Evolutionary conservation across 1,140 invertebrate species (phyloP).

Genomic region (Drosophila miranda): DNA sequence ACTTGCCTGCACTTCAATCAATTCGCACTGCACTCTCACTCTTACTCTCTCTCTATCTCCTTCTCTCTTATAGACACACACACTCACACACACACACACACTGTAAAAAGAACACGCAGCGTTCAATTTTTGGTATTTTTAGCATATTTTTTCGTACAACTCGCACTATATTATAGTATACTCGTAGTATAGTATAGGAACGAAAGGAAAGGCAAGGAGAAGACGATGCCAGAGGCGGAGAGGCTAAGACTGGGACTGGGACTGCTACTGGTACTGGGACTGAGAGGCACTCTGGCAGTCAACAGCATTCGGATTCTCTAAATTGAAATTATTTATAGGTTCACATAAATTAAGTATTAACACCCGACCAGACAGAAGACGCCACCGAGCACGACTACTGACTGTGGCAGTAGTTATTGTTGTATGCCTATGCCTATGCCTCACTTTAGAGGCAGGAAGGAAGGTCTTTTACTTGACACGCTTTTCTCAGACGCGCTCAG

Average conservation of each 20-base stretch:
- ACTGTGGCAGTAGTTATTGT: slow-evolving; percentile 56
- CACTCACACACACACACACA: slow-evolving; percentile 7
- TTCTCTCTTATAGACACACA: not conserved
- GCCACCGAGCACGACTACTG: slow-evolving; percentile 5
- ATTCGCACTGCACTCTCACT: slow-evolving; percentile 55
- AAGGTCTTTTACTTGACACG: slow-evolving; percentile 36
- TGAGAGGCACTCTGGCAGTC: slow-evolving; percentile 15
- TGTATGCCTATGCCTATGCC: not conserved
- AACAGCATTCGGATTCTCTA: slow-evolving; percentile 76
- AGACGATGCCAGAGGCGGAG: slow-evolving; percentile 29
- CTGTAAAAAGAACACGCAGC: slow-evolving; percentile 55
- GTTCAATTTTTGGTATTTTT: slow-evolving; percentile 78
- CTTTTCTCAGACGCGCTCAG: slow-evolving; percentile 7
- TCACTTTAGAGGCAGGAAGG: not conserved
- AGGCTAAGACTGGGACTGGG: no score
- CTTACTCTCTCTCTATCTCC: not conserved
- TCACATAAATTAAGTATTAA: slow-evolving; percentile 81
- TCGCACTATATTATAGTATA: slow-evolving; percentile 72
- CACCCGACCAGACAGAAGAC: slow-evolving; percentile 26
- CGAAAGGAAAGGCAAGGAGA: not conserved
- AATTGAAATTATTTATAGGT: slow-evolving; percentile 81
- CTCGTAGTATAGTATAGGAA: not conserved
- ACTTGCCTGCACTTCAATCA: slow-evolving; percentile 69
- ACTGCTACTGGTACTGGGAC: no score
- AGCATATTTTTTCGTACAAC: slow-evolving; percentile 75